These are phyloP conservation scores for Argyrosomus regius DNA, from an alignment of 2,797 vertebrate genomes.

Conservation along the genomic window DNA sequence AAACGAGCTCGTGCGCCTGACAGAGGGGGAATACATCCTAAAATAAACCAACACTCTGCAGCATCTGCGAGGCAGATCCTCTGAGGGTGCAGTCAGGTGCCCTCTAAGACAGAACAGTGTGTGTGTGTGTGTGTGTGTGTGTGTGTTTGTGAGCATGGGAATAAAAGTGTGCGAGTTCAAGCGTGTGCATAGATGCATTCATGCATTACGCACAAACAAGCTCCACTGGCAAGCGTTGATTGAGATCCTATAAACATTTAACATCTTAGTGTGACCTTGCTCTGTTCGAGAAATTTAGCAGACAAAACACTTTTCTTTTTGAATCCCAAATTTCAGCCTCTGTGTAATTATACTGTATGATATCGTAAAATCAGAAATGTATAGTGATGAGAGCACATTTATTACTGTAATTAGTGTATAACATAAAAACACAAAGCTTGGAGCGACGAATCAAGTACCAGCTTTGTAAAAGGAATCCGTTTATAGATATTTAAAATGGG, in stretches of 20 bases:
- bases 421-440: conserved; percentile 4
- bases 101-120: conserved; percentile 40
- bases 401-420: background rate
- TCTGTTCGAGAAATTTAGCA: background rate
- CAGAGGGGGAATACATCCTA: conserved; percentile 35
- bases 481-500: conserved; percentile 32
- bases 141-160: background rate
- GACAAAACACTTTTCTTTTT: background rate
- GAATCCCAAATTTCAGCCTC: background rate
- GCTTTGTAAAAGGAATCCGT: conserved; percentile 12
- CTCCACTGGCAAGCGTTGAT: background rate
- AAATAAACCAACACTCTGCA: conserved; percentile 57
- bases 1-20: conserved; percentile 19
- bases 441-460: background rate
- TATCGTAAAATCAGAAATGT: background rate
- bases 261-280: background rate
- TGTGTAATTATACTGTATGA: background rate
- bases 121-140: background rate
- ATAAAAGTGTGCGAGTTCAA: conserved; percentile 1
- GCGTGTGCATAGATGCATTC: conserved; percentile 16
- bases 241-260: conserved; percentile 5
- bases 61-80: conserved; percentile 48
- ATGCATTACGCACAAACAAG: conserved; percentile 1
- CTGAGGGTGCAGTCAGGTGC: conserved; percentile 41
- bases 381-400: background rate